Evolutionary conservation across 53 echinoderm and acorn worm genomes (phyloP), one percentile per base, ranked within the genome.

Genomic region (Crossaster papposus): DNA sequence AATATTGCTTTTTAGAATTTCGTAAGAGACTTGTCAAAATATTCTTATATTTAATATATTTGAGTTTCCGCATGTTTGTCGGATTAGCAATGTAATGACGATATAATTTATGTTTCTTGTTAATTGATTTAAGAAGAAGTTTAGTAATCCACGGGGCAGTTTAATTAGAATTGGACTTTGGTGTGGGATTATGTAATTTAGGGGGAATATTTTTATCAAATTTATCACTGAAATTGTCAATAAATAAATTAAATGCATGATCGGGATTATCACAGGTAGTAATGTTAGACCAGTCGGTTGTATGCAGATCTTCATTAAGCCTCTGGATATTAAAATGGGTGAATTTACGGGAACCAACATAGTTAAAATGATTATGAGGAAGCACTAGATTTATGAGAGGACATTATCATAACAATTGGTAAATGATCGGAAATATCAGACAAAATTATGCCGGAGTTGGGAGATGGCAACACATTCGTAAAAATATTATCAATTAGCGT

Each of bases 351-450:
- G 53, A 5, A 51, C 79, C 7, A 51, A 26, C 26, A 52, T 52
- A 11, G 24, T 79, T 79, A 6, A 18, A 11, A 7, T 22, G 17
- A 24, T 79, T 79, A 52, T n/a, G 54, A 30, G 5, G n/a, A 30
- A 13, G 24, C 26, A 11, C 5, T 6, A 38, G 13, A 26, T 79
- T 79, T 17, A 2, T 14, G 5, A n/a, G 22, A 3, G 7, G 79
- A 30, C 52, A 79, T 54, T 54, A 51, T 51, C 30, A 30, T 26
- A 11, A 52, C 51, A 75, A 87, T 31, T 55, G 87, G 87, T 34
- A 87, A 87, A 54, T 87, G 87, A 76, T 87, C 20, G 87, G n/a
- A 33, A 22, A 87, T 87, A 54, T 87, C 87, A 29, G 87, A 74
- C 14, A 76, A 3, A n/a, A 87, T 44, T 23, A 88, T 88, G 51